Conservation (phyloP, 2,113 vertebrate genomes). For the Hiodon alosoides region DNA sequence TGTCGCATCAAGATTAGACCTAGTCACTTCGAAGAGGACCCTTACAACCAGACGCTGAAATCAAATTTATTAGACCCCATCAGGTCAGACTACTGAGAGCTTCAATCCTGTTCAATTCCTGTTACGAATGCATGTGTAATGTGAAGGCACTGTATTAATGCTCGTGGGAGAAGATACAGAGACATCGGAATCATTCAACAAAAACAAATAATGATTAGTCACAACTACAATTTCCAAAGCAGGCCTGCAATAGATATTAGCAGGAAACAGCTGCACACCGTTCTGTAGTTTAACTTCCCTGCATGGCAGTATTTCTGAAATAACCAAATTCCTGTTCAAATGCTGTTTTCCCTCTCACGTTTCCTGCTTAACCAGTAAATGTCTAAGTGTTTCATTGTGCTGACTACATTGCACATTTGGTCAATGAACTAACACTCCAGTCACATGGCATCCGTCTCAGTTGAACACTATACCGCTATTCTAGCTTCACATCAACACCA, state of each 20-base stretch:
- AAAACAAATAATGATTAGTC: slow-evolving; percentile 17
- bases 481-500: slow-evolving; percentile 50
- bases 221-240: slow-evolving; percentile 49
- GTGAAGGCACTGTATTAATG: too few relatives aligned
- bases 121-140: too few relatives aligned
- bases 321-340: slow-evolving; percentile 63
- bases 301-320: slow-evolving; percentile 41
- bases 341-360: slow-evolving; percentile 53
- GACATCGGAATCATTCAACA: too few relatives aligned
- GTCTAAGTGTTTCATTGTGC: slow-evolving; percentile 37
- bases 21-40: too few relatives aligned
- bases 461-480: slow-evolving; percentile 23
- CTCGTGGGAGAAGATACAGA: too few relatives aligned
- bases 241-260: slow-evolving; percentile 43
- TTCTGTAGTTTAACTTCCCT: slow-evolving; percentile 52
- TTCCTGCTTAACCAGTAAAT: slow-evolving; percentile 57
- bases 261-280: slow-evolving; percentile 62
- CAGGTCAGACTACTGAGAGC: too few relatives aligned
- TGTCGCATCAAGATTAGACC: too few relatives aligned
- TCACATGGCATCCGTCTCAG: slow-evolving; percentile 36
- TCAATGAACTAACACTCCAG: slow-evolving; percentile 6
- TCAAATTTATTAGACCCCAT: too few relatives aligned
- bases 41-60: too few relatives aligned
- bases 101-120: too few relatives aligned
- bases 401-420: slow-evolving; percentile 41